phyloP scores from a whole-genome alignment of 2,113 vertebrate genomes.

The Cranoglanis bouderius region DNA sequence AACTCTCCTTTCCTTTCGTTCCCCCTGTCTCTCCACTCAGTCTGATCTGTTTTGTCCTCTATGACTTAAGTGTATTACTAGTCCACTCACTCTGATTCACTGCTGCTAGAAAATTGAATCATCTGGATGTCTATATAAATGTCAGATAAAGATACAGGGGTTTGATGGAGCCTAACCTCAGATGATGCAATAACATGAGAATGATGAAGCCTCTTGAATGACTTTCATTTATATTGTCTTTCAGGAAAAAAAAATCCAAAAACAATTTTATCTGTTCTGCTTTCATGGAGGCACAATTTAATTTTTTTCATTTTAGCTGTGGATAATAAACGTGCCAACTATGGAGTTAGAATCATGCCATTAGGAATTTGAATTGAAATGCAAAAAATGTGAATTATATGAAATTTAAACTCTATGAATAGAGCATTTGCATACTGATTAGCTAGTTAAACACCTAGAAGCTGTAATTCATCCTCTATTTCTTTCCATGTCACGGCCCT shows the following conservation, averaged over 20 bases:
- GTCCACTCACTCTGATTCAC: neutral
- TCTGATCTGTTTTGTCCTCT: neutral
- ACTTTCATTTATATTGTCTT: neutral
- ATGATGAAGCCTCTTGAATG: neutral
- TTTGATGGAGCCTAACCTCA: neutral
- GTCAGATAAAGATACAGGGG: neutral
- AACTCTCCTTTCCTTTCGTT: slow-evolving; percentile 24
- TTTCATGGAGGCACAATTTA: neutral
- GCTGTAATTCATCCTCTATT: too few relatives aligned
- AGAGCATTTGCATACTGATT: too few relatives aligned
- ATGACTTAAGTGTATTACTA: neutral
- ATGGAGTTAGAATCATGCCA: neutral
- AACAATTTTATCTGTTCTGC: neutral
- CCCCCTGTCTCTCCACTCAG: neutral
- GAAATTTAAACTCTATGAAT: neutral
- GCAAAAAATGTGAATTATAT: neutral
- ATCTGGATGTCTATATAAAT: slow-evolving; percentile 8
- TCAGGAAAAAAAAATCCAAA: neutral
- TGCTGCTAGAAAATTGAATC: slow-evolving; percentile 6
- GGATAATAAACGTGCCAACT: neutral
- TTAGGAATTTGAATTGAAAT: neutral
- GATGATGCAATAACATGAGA: neutral
- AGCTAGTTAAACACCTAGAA: too few relatives aligned
- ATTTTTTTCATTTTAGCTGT: neutral
- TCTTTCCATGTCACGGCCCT: too few relatives aligned